Evolutionary conservation across 2,797 vertebrate genomes (phyloP), one percentile per base, ranked within the genome.

Genomic region (Sebastes hubbsi): DNA sequence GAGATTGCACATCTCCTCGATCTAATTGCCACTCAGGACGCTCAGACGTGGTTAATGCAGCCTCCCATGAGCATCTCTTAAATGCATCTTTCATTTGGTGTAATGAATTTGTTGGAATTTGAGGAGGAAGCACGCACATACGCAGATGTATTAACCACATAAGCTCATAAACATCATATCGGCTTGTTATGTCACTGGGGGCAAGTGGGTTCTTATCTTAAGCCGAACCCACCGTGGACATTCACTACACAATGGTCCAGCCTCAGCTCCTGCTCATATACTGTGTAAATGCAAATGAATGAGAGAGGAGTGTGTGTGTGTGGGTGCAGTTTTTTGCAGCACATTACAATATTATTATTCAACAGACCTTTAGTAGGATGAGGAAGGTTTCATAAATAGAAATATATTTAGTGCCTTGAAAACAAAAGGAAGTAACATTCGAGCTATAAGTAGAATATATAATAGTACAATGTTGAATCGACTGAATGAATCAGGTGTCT

Each of bases 21-120:
- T 27, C 20, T 81, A 77, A 72, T 78, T 75, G 49, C 27, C 77
- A 70, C 46, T 75, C 3, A 29, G 25, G 64, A 29, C 12, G 34
- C n/a, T 74, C 10, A 61, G 52, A 25, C 1, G 3, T 42, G 67
- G 25, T 73, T 74, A 64, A 79, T 72, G 36, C 16, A 61, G 30
- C 46, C 27, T 72, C 38, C 14, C 12, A 4, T 8, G 36, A 56
- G 71, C 49, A 7, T 61, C 13, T 56, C 58, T 64, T 6, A 4
- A 75, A 69, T 60, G 27, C 64, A n/a, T 56, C 7, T 63, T 72
- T 60, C 16, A 52, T 65, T 56, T 24, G 36, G 16, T n/a, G 12
- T 11, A 52, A 25, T n/a, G 36, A 54, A 58, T 52, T 59, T 65
- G 5, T 6, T 14, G 7, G 34, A 30, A 32, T 67, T 29, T 63